Evolutionary conservation across 2,113 vertebrate species (phyloP).

Genomic region (Pelmatolapia mariae): DNA sequence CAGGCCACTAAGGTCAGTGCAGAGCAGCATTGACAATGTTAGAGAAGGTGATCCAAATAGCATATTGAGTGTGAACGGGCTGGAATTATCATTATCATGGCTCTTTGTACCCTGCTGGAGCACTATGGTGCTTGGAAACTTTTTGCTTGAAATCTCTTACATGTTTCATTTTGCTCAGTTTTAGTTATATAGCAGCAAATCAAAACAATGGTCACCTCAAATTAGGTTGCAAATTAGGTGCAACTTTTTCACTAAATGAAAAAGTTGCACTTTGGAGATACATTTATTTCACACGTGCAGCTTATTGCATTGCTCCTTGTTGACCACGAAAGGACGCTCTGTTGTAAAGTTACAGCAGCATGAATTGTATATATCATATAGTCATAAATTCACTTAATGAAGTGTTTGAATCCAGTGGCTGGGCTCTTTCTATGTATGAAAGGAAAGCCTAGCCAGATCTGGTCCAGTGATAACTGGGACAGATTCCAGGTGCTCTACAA

Average conservation of each 20-base stretch:
- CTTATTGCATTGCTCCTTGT: neutral
- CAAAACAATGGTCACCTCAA: neutral
- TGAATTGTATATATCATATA: neutral
- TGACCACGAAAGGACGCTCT: rapidly evolving
- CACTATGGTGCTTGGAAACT: rapidly evolving
- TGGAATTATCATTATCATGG: neutral
- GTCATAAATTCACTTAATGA: neutral
- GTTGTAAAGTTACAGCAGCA: neutral
- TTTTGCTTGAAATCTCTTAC: rapidly evolving
- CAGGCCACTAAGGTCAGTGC: neutral
- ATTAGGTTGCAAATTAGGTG: neutral
- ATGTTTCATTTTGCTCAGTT: rapidly evolving
- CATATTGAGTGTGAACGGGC: neutral
- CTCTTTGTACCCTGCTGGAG: rapidly evolving
- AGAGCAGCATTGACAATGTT: rapidly evolving
- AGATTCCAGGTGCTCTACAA: neutral
- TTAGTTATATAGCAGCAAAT: neutral
- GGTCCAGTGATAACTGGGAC: neutral
- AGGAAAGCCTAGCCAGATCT: rapidly evolving
- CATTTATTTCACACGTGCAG: neutral
- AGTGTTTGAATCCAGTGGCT: neutral
- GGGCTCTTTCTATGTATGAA: neutral
- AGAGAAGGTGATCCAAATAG: rapidly evolving
- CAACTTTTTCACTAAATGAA: neutral
- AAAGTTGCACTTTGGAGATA: neutral